phyloP scores from a whole-genome alignment of 1,140 invertebrate species.

The Drosophila tani region DNA sequence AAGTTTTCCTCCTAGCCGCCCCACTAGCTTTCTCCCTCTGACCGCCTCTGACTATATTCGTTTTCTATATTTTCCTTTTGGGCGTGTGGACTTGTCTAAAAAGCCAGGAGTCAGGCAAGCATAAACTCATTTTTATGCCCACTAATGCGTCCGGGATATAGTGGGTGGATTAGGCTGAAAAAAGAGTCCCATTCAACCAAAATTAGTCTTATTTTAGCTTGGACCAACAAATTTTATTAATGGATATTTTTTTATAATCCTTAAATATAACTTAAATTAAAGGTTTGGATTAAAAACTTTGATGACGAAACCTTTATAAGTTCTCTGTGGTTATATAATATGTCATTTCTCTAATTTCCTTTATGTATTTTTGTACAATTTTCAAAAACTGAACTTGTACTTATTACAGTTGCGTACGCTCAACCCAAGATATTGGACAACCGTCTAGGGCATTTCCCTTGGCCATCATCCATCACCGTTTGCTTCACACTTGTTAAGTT shows the following conservation, averaged over 20 bases:
- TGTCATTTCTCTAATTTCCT: neutral
- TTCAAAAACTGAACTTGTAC: no score
- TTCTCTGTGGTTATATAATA: no score
- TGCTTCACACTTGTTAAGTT: constrained; percentile 61
- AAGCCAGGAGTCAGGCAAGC: constrained; percentile 66
- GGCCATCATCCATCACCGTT: constrained; percentile 40
- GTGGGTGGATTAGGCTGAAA: constrained; percentile 7
- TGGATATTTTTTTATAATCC: neutral
- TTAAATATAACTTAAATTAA: neutral
- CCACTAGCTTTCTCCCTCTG: constrained; percentile 1
- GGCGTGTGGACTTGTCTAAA: constrained; percentile 50
- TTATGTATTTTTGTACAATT: no score
- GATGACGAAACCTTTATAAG: neutral
- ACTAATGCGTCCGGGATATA: constrained; percentile 23
- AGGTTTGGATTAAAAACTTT: no score
- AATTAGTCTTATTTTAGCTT: no score
- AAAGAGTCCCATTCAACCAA: neutral
- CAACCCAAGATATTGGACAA: neutral
- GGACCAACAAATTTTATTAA: neutral
- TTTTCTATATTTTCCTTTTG: constrained; percentile 39
- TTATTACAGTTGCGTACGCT: neutral
- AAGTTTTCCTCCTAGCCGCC: constrained; percentile 32
- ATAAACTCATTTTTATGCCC: constrained; percentile 64
- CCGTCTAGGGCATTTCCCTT: constrained; percentile 32
- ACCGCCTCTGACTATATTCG: constrained; percentile 25